phyloP scores from a whole-genome alignment of 2,888 invertebrate genomes.

The Pseudolycoriella hygida region DNA sequence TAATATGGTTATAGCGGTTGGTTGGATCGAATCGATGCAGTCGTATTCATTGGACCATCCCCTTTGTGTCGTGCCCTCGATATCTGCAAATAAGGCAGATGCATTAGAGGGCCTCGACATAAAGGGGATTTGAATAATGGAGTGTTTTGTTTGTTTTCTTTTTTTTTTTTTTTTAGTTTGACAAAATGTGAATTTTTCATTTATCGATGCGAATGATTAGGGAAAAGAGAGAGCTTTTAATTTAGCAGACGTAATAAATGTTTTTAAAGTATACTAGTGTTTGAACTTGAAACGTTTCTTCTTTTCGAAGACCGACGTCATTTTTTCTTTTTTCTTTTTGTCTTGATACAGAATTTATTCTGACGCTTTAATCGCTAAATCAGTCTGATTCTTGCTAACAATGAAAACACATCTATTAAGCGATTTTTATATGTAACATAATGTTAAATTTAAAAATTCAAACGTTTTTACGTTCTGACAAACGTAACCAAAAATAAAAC shows the following conservation, averaged over 20 bases:
- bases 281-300: too few species aligned
- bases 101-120: constrained; percentile 5
- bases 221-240: too few species aligned
- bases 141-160: not conserved
- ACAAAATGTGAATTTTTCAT: not conserved
- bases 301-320: too few species aligned
- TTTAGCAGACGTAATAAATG: too few species aligned
- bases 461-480: not conserved
- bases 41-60: constrained; percentile 1
- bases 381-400: too few species aligned
- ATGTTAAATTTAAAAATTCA: too few species aligned
- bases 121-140: constrained; percentile 1
- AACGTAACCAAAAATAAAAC: not conserved
- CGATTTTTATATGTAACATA: too few species aligned
- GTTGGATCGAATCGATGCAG: constrained; percentile 1
- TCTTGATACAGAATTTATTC: too few species aligned
- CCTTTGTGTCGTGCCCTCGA: constrained; percentile 5
- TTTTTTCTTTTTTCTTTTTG: too few species aligned
- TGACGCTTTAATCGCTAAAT: too few species aligned
- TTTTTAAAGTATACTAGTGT: too few species aligned
- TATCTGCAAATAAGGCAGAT: constrained; percentile 6
- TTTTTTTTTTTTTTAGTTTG: not conserved
- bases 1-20: constrained; percentile 4
- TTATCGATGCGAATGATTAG: not conserved
- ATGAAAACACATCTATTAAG: too few species aligned